Evolutionary conservation across 2,797 vertebrate species (phyloP).

Genomic region (Agapornis canus): DNA sequence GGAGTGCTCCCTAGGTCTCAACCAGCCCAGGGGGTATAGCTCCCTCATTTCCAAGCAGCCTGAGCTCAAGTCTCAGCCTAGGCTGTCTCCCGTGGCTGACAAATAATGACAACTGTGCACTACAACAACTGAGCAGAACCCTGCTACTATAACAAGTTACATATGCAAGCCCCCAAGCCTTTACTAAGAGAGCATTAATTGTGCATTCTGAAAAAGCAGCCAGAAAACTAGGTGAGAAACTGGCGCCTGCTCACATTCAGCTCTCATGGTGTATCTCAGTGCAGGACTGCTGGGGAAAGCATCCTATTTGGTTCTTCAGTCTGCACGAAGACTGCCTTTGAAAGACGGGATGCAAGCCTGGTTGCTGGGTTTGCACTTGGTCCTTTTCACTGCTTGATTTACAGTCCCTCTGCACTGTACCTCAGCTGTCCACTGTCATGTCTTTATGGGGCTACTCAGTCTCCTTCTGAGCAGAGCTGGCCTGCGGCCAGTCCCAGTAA

Average conservation of each 20-base stretch:
- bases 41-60: not conserved
- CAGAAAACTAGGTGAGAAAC: not conserved
- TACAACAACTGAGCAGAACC: not conserved
- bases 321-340: not conserved
- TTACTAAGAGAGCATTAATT: not conserved
- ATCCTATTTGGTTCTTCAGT: not conserved
- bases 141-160: not conserved
- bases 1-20: not conserved
- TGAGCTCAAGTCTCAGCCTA: not conserved
- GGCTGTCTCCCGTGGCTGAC: not conserved
- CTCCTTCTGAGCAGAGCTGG: not conserved
- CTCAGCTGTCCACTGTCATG: not conserved
- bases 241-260: not conserved
- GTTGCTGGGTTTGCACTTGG: fast-evolving
- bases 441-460: not conserved
- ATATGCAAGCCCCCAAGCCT: not conserved
- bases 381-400: not conserved
- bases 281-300: not conserved
- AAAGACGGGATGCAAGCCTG: fast-evolving
- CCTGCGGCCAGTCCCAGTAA: not conserved
- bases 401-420: not conserved
- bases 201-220: not conserved
- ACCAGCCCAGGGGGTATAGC: not conserved
- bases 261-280: not conserved
- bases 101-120: not conserved